A percentile compares a stretch with the other conserved stretches of the same genome.
Evolutionary conservation across 2,888 invertebrate genomes (phyloP).

Genomic region (Clistopyga incitator): DNA sequence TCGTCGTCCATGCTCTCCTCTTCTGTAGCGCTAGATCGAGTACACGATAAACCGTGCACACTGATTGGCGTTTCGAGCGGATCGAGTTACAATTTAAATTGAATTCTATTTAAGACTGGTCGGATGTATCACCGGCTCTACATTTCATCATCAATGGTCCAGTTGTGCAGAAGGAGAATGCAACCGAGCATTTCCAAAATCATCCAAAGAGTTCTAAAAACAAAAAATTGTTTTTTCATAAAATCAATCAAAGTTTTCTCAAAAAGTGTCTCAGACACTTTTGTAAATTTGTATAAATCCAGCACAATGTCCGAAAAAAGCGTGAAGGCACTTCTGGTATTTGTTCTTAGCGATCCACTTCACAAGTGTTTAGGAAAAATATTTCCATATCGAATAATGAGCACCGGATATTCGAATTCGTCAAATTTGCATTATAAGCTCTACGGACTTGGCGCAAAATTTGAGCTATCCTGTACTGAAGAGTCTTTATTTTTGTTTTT

Average conservation of each 20-base stretch:
- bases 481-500: conserved; percentile 25
- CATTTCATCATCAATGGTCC: neutral
- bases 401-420: too few relatives aligned
- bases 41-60: conserved; percentile 3
- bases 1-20: neutral
- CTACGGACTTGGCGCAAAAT: conserved; percentile 46
- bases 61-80: conserved; percentile 16
- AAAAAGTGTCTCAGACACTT: too few relatives aligned
- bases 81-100: conserved; percentile 22
- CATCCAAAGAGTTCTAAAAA: too few relatives aligned
- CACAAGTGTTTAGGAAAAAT: too few relatives aligned
- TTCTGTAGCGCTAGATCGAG: conserved; percentile 2
- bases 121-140: neutral
- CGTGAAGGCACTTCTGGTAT: too few relatives aligned
- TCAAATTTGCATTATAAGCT: conserved; percentile 65
- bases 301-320: too few relatives aligned
- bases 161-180: neutral
- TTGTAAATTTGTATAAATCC: too few relatives aligned
- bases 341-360: too few relatives aligned
- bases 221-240: too few relatives aligned
- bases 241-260: too few relatives aligned
- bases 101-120: neutral
- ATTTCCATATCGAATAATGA: too few relatives aligned
- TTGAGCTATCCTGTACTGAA: conserved; percentile 16
- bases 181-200: too few relatives aligned